phyloP scores from a whole-genome alignment of 2,888 invertebrate genomes.

The Plagiodera versicolora region DNA sequence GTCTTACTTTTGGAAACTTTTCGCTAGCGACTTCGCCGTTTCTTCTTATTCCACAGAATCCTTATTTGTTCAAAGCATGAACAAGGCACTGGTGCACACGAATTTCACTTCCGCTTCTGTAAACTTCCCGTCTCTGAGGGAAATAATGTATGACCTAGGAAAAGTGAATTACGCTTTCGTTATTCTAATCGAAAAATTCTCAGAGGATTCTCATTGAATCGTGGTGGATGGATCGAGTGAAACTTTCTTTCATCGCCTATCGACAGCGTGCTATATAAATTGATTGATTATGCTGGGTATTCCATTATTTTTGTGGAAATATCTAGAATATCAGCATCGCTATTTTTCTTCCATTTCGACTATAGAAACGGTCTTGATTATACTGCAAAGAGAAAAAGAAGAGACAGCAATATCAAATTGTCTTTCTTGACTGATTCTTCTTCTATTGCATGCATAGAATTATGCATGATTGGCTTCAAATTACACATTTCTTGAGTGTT shows the following conservation, averaged over 20 bases:
- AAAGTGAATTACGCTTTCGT: background rate
- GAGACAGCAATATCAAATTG: too few species aligned
- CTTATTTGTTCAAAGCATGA: constrained; percentile 17
- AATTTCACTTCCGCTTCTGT: constrained; percentile 10
- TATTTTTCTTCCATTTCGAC: too few species aligned
- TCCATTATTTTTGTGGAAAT: too few species aligned
- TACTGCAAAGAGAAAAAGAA: too few species aligned
- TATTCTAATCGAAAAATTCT: background rate
- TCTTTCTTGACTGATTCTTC: too few species aligned
- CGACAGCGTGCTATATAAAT: background rate
- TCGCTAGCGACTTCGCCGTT: constrained; percentile 21
- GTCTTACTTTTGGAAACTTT: constrained; percentile 29
- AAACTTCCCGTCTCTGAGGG: constrained; percentile 9
- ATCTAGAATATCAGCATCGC: too few species aligned
- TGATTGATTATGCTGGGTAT: too few species aligned
- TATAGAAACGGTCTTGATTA: too few species aligned
- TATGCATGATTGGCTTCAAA: too few species aligned
- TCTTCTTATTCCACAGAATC: constrained; percentile 27
- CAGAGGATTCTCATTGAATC: background rate
- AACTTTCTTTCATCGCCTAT: background rate
- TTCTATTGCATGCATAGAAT: too few species aligned
- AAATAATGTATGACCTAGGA: background rate
- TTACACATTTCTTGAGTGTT: too few species aligned
- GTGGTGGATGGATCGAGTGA: background rate
- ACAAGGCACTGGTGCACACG: constrained; percentile 3